Evolutionary conservation across 2,888 invertebrate species (phyloP).

Genomic region (Melieria crassipennis): DNA sequence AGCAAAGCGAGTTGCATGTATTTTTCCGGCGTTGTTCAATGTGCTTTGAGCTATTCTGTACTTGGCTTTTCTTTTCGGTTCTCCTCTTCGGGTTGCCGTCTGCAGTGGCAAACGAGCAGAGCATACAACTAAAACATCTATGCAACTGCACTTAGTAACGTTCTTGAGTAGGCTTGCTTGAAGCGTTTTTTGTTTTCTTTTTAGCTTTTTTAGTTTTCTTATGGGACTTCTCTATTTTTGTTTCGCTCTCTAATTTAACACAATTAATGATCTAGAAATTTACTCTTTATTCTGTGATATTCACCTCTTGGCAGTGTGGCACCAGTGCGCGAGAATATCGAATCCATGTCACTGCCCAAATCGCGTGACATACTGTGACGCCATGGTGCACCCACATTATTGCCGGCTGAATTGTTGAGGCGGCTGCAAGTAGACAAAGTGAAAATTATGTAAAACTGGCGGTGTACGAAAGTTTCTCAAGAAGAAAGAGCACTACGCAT

Average conservation of each 20-base stretch:
- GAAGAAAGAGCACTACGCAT: too few species aligned
- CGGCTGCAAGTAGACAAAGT: constrained; percentile 53
- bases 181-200: constrained; percentile 6
- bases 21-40: constrained; percentile 22
- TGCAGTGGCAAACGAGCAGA: too few species aligned
- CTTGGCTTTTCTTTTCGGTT: constrained; percentile 22
- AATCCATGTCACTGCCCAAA: constrained; percentile 77
- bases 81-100: too few species aligned
- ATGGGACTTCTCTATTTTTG: constrained; percentile 31
- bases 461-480: too few species aligned
- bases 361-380: constrained; percentile 74
- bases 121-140: background rate
- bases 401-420: constrained; percentile 54
- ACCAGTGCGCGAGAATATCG: constrained; percentile 72
- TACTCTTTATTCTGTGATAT: constrained; percentile 67
- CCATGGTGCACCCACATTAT: constrained; percentile 67
- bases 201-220: constrained; percentile 27
- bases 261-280: constrained; percentile 64
- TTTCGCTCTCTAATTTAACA: constrained; percentile 36
- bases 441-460: background rate
- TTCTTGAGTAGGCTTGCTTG: constrained; percentile 16
- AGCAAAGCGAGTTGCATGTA: background rate
- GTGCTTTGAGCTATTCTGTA: constrained; percentile 23
- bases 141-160: background rate
- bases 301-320: constrained; percentile 78